Evolutionary conservation across 2,113 vertebrate species (phyloP), one percentile per base, ranked within the genome.

Genomic region (Pterophyllum scalare): DNA sequence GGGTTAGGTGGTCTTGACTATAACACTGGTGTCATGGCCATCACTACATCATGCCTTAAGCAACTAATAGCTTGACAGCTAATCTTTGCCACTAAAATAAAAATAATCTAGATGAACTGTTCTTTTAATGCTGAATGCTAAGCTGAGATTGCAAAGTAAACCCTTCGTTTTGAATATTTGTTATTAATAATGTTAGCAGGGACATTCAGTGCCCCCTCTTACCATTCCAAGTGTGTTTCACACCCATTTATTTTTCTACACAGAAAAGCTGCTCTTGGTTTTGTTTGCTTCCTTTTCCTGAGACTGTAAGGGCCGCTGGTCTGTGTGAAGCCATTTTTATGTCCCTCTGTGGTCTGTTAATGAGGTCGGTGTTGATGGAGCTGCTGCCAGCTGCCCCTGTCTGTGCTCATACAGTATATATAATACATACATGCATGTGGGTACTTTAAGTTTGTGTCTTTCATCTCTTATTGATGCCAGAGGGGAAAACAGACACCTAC

Each of bases 221-320:
- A 46, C 43, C 28, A 15, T 49, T 70, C 65, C 62, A 67, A 46
- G 62, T 67, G 17, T 14, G 43, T n/a, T 65, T 65, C 62, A 65
- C 62, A 65, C 62, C 26, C 8, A 1, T 52, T 70, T 70, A 70
- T 70, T 24, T 70, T 17, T 70, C 24, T 43, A 4, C 10, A 2
- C 9, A 31, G 43, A 31, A 70, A 65, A 80, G 62, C n/a, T 61
- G 78, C 2, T 56, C 12, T 78, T 58, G 17, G 56, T 77, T 79
- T 70, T 86, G 85, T 87, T 86, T 85, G 83, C 83, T 75, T 85
- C 88, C 77, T 58, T 67, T 86, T 91, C 80, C 88, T n/a, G 28
- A 86, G 75, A 17, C 24, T 13, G 52, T 15, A 26, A 70, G 65
- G 28, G 43, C 65, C 22, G n/a, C 61, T 24, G 79, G 31, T 59